phyloP scores from a whole-genome alignment of 2,888 invertebrate species.

The Troides oblongomaculatus region DNA sequence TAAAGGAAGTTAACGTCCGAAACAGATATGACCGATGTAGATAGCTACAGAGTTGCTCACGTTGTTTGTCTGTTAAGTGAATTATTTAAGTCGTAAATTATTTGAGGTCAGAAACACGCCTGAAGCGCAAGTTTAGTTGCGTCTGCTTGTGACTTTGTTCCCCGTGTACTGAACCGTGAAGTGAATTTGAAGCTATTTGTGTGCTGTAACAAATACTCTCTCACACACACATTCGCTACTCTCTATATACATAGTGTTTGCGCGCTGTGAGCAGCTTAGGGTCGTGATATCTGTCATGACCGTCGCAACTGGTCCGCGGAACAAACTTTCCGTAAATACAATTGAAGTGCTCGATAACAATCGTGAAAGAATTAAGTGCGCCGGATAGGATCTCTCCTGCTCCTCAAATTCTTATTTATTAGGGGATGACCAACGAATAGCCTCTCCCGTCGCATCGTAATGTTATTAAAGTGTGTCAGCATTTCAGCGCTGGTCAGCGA shows the following conservation, averaged over 20 bases:
- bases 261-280: neutral
- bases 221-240: neutral
- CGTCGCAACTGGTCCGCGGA: neutral
- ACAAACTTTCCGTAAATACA: conserved; percentile 35
- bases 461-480: conserved; percentile 80
- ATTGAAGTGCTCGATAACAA: conserved; percentile 45
- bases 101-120: conserved; percentile 63
- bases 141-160: conserved; percentile 62
- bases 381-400: conserved; percentile 65
- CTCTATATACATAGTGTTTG: neutral
- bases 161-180: conserved; percentile 50
- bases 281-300: neutral
- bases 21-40: conserved; percentile 64
- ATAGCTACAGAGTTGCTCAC: conserved; percentile 51
- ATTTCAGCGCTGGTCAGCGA: conserved; percentile 61
- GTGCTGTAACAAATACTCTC: conserved; percentile 33
- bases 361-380: conserved; percentile 65
- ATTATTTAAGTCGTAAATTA: conserved; percentile 70
- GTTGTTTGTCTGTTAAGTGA: conserved; percentile 57
- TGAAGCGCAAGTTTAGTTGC: conserved; percentile 52
- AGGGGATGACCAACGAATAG: conserved; percentile 70
- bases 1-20: conserved; percentile 55
- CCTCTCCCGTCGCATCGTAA: conserved; percentile 74
- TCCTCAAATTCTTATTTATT: conserved; percentile 76
- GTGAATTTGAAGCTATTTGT: conserved; percentile 52